Percentiles rank a stretch among this genome's conserved stretches.
These are phyloP conservation scores for Parus major DNA, from an alignment of 2,113 vertebrate species.

Conservation along the genomic window DNA sequence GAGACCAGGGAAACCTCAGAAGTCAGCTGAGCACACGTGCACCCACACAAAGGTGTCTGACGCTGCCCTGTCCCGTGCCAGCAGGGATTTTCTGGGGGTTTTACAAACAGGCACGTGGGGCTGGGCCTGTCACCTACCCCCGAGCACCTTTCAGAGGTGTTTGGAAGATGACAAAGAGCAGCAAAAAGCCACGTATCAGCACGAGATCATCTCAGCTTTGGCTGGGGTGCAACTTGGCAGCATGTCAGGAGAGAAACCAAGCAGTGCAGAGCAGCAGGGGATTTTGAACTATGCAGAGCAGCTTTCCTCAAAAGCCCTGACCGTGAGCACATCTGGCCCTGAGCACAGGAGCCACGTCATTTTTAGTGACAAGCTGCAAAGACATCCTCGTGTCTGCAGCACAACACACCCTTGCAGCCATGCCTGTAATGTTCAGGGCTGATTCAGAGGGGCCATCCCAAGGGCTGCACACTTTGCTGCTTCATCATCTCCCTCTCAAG, in stretches of 20 bases:
- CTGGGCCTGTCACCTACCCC: neutral
- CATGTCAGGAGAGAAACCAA: neutral
- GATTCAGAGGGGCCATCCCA: neutral
- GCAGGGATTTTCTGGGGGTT: neutral
- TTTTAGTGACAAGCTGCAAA: neutral
- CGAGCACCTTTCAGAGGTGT: neutral
- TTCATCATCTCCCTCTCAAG: neutral
- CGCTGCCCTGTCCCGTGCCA: neutral
- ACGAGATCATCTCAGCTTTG: neutral
- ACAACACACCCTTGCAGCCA: neutral
- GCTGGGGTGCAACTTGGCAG: neutral
- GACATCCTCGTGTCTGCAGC: neutral
- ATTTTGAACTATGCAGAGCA: constrained; percentile 11
- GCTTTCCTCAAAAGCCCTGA: constrained; percentile 36
- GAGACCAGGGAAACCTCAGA: neutral
- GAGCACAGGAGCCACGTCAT: neutral
- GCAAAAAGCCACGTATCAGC: neutral
- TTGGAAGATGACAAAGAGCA: constrained; percentile 16
- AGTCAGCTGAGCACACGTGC: neutral
- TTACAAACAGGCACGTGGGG: neutral
- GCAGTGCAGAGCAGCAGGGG: neutral
- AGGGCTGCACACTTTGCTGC: neutral
- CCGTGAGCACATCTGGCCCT: constrained; percentile 6
- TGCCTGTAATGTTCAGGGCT: neutral
- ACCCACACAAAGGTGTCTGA: neutral